A percentile compares a stretch with the other conserved stretches of the same genome.
phyloP scores from a whole-genome alignment of 1,140 invertebrate genomes.

The Caligus rogercresseyi region DNA sequence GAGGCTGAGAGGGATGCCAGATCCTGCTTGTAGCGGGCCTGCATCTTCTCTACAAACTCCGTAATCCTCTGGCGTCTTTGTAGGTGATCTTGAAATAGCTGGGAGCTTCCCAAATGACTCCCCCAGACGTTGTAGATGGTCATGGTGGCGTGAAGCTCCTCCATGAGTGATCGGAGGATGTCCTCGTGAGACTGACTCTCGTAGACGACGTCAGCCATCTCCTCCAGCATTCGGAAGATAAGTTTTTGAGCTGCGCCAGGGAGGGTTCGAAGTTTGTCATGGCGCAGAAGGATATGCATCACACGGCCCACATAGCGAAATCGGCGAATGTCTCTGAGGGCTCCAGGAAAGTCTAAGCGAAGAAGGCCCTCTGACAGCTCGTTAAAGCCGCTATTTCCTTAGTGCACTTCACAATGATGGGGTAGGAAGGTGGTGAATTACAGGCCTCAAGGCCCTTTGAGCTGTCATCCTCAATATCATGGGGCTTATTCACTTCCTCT shows the following conservation, averaged over 20 bases:
- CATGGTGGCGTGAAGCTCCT: slow-evolving; percentile 15
- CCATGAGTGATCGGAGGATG: not conserved
- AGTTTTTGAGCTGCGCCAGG: slow-evolving; percentile 14
- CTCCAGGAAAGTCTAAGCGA: slow-evolving; percentile 5
- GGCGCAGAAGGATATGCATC: slow-evolving; percentile 3
- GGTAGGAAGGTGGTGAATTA: not conserved
- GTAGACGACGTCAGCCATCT: slow-evolving; percentile 9
- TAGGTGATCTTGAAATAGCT: slow-evolving; percentile 5
- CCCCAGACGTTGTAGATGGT: slow-evolving; percentile 13
- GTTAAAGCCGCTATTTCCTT: slow-evolving; percentile 15
- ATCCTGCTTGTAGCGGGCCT: slow-evolving; percentile 15
- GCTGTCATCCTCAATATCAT: no score
- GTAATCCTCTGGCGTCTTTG: slow-evolving; percentile 5
- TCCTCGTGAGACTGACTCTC: slow-evolving; percentile 1
- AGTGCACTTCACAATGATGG: slow-evolving; percentile 9
- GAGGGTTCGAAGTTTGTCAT: slow-evolving; percentile 2
- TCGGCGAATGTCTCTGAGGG: not conserved
- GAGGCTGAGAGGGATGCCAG: not conserved
- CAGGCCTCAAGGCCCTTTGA: not conserved
- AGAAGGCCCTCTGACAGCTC: slow-evolving; percentile 3
- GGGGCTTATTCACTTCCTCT: no score
- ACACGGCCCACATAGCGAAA: slow-evolving; percentile 5
- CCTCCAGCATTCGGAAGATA: slow-evolving; percentile 14
- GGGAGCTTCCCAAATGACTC: slow-evolving; percentile 1
- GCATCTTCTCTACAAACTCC: slow-evolving; percentile 16